Conservation (phyloP, 2,888 invertebrate genomes). For the Copidosoma aretas region DNA sequence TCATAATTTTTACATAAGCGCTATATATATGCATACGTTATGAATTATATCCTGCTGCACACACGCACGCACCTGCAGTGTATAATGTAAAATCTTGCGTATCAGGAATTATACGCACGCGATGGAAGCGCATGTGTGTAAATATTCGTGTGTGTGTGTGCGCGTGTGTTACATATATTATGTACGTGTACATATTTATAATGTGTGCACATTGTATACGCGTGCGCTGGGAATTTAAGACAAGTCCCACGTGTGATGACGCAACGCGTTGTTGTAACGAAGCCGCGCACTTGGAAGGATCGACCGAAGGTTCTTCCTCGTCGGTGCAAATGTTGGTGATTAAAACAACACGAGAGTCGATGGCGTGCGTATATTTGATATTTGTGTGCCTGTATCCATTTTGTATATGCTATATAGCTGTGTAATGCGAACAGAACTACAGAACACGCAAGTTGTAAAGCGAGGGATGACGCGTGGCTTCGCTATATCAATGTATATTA, state of each 20-base stretch:
- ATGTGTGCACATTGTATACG: not conserved
- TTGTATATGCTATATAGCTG: conserved; percentile 56
- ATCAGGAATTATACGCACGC: too few relatives aligned
- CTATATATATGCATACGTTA: conserved; percentile 44
- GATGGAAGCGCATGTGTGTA: too few relatives aligned
- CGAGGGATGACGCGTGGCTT: not conserved
- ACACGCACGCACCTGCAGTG: too few relatives aligned
- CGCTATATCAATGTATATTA: not conserved
- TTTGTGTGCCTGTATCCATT: conserved; percentile 62
- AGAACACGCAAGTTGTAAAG: conserved; percentile 45
- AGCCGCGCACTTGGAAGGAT: not conserved
- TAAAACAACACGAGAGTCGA: conserved; percentile 51
- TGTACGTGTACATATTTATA: too few relatives aligned
- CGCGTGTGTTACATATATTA: not conserved
- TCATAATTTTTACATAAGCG: conserved; percentile 53
- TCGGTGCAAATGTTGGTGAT: not conserved
- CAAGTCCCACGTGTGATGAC: conserved; percentile 13
- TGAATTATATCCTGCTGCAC: conserved; percentile 11
- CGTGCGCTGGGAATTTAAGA: conserved; percentile 21
- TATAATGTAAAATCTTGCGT: too few relatives aligned
- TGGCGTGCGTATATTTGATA: conserved; percentile 61
- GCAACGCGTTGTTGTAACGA: too few relatives aligned
- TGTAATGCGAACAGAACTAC: conserved; percentile 35
- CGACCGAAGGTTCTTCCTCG: not conserved
- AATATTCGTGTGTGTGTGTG: conserved; percentile 8